phyloP scores from a whole-genome alignment of 2,888 invertebrate genomes.

The Andrena dorsata region DNA sequence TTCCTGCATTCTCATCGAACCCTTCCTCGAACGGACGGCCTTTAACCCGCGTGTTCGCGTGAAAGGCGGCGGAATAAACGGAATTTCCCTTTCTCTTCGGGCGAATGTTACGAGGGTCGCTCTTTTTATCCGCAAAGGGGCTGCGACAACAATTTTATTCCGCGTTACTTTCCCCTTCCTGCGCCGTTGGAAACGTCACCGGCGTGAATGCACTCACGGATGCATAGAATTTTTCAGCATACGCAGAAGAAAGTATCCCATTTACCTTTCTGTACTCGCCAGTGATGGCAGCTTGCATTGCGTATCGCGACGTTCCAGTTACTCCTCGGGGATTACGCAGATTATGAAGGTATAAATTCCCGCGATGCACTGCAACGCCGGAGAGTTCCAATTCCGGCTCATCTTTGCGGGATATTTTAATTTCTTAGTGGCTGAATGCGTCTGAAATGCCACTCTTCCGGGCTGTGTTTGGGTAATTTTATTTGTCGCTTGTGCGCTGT shows the following conservation, averaged over 20 bases:
- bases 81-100: constrained; percentile 36
- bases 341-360: constrained; percentile 22
- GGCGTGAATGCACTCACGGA: constrained; percentile 51
- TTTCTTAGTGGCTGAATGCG: neutral
- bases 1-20: constrained; percentile 29
- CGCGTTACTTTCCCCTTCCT: neutral
- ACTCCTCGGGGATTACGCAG: constrained; percentile 17
- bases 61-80: constrained; percentile 11
- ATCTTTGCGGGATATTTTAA: constrained; percentile 19
- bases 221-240: constrained; percentile 66
- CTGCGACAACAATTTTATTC: constrained; percentile 42
- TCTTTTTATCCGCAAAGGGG: constrained; percentile 31
- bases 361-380: neutral
- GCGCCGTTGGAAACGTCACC: constrained; percentile 1
- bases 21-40: constrained; percentile 16
- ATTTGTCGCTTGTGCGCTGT: neutral
- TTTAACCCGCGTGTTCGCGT: neutral
- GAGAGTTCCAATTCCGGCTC: constrained; percentile 14
- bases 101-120: constrained; percentile 39
- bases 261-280: constrained; percentile 31
- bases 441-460: neutral
- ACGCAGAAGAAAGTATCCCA: constrained; percentile 42
- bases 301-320: constrained; percentile 19
- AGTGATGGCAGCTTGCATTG: constrained; percentile 24
- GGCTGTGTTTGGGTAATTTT: neutral